Base-by-base conservation (phyloP, 2,888 invertebrate genomes). In the Ormia ochracea region DNA sequence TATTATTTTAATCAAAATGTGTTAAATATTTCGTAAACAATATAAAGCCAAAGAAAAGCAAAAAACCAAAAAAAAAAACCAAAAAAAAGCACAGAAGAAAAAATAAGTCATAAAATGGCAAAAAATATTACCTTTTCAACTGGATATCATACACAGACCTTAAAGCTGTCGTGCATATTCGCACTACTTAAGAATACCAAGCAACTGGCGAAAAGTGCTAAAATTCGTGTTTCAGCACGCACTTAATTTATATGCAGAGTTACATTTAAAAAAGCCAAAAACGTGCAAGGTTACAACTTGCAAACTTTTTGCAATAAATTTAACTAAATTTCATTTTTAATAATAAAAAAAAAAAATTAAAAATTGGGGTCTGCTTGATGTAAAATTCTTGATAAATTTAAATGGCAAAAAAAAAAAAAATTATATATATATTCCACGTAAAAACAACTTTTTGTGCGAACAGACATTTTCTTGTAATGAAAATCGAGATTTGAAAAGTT, bases 221-320 rank as follows among this genome's bases (percentile, higher is more conserved):
- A 80, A 80, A 80, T 76, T 3, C 56, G 50, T 76, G 76, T 80
- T 73, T 80, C 80, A 76, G 56, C 80, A 80, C 76, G 72, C 72
- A 73, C 68, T 63, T 76, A 76, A 80, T 80, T 80, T 76, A 76
- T 76, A 75, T 73, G 54, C 72, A 80, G 76, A 72, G 59, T 56
- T 43, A 69, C 48, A 65, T 41, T 72, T 28, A 9, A 31, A 65
- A 65, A 17, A 17, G 6, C n/a, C 4, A 23, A 58, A 76, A 76
- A 76, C 68, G 76, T 80, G 76, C 80, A 73, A 58, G 76, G 80
- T 80, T 73, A 77, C 59, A 56, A 56, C 48, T 70, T 38, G 2
- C 19, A 31, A 63, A 17, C n/a, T 23, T 54, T 69, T 76, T 45
- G 36, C 36, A 38, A 76, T 76, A 76, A 76, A 66, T 74, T 58